Evolutionary conservation across 2,797 vertebrate genomes (phyloP).

Genomic region (Lateolabrax maculatus): DNA sequence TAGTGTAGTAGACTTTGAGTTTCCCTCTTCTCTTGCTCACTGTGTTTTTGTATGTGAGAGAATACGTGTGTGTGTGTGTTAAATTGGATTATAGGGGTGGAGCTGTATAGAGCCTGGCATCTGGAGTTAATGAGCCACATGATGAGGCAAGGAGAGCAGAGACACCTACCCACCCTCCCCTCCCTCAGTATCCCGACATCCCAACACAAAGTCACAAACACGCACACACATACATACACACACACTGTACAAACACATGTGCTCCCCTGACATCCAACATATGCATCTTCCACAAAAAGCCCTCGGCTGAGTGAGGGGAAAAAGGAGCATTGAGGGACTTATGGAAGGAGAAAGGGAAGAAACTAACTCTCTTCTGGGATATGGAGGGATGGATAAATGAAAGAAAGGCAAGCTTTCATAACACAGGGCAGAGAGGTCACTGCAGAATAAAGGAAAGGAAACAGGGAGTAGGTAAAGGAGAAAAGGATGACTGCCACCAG

Average conservation of each 20-base stretch:
- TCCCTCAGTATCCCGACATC: constrained; percentile 9
- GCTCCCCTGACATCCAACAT: constrained; percentile 29
- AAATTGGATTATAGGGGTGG: constrained; percentile 52
- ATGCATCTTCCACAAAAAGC: constrained; percentile 34
- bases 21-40: constrained; percentile 33
- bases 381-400: constrained; percentile 34
- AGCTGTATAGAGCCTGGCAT: constrained; percentile 64
- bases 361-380: constrained; percentile 25
- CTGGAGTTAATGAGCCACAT: constrained; percentile 79
- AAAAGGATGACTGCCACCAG: constrained; percentile 28
- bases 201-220: constrained; percentile 7
- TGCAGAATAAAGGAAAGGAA: constrained; percentile 31
- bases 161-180: constrained; percentile 36
- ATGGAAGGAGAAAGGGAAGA: constrained; percentile 3
- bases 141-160: constrained; percentile 62
- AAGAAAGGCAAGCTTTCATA: constrained; percentile 46
- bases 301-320: constrained; percentile 7
- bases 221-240: constrained; percentile 21
- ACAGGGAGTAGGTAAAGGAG: constrained; percentile 22
- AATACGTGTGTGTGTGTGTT: neutral
- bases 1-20: constrained; percentile 51
- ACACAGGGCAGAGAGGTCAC: constrained; percentile 34
- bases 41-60: constrained; percentile 25
- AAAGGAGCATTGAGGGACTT: neutral
- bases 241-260: constrained; percentile 29